phyloP scores from a whole-genome alignment of 2,113 vertebrate genomes.

The Nesogale talazaci region DNA sequence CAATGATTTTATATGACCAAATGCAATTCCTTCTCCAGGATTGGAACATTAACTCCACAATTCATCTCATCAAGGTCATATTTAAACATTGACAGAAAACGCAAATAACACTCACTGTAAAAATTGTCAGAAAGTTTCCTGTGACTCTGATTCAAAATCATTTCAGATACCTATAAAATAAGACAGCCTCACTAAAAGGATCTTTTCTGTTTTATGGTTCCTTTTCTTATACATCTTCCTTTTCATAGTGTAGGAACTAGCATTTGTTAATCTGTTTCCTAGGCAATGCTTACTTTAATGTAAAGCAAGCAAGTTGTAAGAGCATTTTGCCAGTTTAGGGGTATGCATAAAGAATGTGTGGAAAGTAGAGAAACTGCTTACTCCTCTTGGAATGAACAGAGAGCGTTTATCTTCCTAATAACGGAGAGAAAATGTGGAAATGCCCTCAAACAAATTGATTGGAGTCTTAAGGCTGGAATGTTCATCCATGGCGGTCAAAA shows the following conservation, averaged over 20 bases:
- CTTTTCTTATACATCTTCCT: not conserved
- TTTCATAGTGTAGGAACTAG: not conserved
- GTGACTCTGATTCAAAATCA: not conserved
- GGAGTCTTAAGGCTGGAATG: not conserved
- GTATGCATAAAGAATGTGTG: not conserved
- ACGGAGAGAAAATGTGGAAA: not conserved
- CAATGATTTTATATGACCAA: not conserved
- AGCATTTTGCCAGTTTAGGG: not conserved
- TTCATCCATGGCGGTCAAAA: not conserved
- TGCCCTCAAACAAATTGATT: not conserved
- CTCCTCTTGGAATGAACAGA: not conserved
- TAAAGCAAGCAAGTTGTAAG: not conserved
- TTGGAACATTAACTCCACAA: not conserved
- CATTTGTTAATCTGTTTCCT: not conserved
- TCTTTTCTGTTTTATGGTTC: not conserved
- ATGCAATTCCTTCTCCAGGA: not conserved
- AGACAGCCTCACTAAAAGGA: not conserved
- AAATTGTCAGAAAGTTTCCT: not conserved
- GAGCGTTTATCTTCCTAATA: not conserved
- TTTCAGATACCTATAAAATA: not conserved
- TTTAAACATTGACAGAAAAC: not conserved
- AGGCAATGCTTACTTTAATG: not conserved
- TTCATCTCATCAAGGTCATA: not conserved
- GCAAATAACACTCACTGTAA: not conserved
- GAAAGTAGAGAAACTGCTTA: not conserved